Conservation (phyloP, 2,797 vertebrate genomes). For the Ctenosaura bakeri region DNA sequence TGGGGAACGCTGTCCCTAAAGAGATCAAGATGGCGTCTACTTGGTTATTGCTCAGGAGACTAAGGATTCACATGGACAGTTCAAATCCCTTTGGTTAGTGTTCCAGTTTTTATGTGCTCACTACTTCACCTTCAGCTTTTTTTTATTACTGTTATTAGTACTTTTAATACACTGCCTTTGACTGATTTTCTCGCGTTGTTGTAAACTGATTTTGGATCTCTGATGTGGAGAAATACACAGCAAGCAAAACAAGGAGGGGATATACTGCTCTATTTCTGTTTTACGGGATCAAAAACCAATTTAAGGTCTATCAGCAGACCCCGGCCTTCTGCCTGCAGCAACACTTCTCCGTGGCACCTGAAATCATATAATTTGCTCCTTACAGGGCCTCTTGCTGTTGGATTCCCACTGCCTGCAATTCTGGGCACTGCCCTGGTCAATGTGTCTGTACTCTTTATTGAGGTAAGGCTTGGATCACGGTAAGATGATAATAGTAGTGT, state of each 20-base stretch:
- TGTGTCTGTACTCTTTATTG: accelerated
- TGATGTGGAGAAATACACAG: neutral
- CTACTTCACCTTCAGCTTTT: neutral
- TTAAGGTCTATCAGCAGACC: too few relatives aligned
- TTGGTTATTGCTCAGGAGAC: neutral
- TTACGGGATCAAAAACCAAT: neutral
- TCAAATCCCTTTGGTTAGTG: too few relatives aligned
- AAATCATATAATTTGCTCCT: neutral
- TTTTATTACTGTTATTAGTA: too few relatives aligned
- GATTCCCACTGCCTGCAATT: slow-evolving; percentile 26
- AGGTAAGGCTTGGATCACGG: slow-evolving; percentile 39
- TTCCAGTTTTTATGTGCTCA: neutral
- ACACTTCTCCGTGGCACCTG: accelerated
- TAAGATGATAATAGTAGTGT: neutral
- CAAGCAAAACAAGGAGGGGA: accelerated
- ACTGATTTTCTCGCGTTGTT: neutral
- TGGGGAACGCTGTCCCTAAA: too few relatives aligned
- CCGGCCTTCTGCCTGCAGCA: too few relatives aligned
- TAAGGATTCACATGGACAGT: neutral
- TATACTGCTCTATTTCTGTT: too few relatives aligned
- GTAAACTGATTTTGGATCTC: neutral
- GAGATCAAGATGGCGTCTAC: too few relatives aligned
- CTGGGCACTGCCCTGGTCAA: neutral
- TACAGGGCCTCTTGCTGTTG: neutral
- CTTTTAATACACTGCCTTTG: too few relatives aligned